Evolutionary conservation across 1,140 invertebrate species (phyloP), one percentile per base, ranked within the genome.

Genomic region (Epicauta chinensis): DNA sequence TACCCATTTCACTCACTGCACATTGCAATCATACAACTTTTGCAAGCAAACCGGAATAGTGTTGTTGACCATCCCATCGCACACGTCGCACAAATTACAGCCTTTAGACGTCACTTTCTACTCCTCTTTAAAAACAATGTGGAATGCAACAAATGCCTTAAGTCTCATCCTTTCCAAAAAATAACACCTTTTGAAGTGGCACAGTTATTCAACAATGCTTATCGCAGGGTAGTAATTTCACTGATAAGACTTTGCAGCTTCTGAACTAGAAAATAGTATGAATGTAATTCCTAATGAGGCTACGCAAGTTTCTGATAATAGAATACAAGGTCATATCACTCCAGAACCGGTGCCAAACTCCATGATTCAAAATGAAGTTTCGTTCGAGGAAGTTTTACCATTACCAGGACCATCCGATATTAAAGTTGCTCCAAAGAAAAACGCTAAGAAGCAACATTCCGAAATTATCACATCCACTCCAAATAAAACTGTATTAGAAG

Each of bases 71-170:
- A 41, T 70, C n/a, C 59, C 64, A 37, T 60, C 59, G 9, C 64
- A 70, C 42, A 62, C 59, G 14, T 66, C 63, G 0, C 64, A 72
- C 41, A 60, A 56, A 44, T 45, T 72, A 11, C 70, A 73, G 50
- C 70, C 68, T 7, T 53, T 72, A 11, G 67, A 71, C 58, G 51
- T 61, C 3, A 51, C 51, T 16, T 65, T 71, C 42, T 70, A 53
- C 55, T 53, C 0, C 53, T 67, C 38, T 60, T 71, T 14, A 71
- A 73, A 65, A 51, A 59, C 37, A 60, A 63, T 29, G 47, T 53
- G 30, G 64, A 65, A 39, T 64, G 60, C 35, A 50, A 60, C 15
- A 31, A 41, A 32, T 62, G 50, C 35, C 44, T 63, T 36, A 47
- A 34, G 13, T 14, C 11, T 31, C 30, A 17, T 30, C 31, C 41